Conservation (phyloP, 2,888 invertebrate genomes). For the Cabera pusaria region DNA sequence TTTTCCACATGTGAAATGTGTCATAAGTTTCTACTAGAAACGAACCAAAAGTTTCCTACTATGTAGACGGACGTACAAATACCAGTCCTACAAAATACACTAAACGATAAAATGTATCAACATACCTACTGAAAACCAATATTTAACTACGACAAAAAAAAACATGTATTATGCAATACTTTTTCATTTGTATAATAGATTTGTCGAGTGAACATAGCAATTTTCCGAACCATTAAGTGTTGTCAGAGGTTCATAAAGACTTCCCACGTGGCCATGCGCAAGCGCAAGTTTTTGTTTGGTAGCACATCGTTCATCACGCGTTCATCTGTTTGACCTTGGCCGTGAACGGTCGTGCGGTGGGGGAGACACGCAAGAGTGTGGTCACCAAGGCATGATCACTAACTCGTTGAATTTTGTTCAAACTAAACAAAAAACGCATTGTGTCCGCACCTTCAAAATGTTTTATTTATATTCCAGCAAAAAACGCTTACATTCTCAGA, state of each 20-base stretch:
- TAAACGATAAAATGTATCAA: too few species aligned
- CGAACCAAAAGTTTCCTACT: too few species aligned
- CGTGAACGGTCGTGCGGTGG: constrained; percentile 71
- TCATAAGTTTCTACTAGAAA: too few species aligned
- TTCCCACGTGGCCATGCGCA: constrained; percentile 69
- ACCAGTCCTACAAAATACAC: too few species aligned
- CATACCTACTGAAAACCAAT: too few species aligned
- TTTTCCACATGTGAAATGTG: too few species aligned
- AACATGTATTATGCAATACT: constrained; percentile 42
- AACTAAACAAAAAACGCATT: constrained; percentile 48
- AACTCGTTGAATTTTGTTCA: constrained; percentile 45
- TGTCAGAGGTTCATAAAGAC: constrained; percentile 64
- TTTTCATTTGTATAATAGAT: too few species aligned
- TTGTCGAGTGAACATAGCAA: too few species aligned
- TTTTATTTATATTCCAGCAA: constrained; percentile 17
- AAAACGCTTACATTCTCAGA: constrained; percentile 17
- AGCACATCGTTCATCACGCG: constrained; percentile 73
- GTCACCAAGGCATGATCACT: constrained; percentile 50
- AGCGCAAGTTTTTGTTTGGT: constrained; percentile 59
- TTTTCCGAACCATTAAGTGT: constrained; percentile 74
- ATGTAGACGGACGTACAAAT: too few species aligned
- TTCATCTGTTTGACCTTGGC: constrained; percentile 79
- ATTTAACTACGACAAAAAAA: too few species aligned
- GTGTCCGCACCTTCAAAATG: constrained; percentile 28
- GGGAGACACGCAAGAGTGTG: constrained; percentile 60